Evolutionary conservation across 2,797 vertebrate genomes (phyloP).

Genomic region (Eulemur rubriventer): DNA sequence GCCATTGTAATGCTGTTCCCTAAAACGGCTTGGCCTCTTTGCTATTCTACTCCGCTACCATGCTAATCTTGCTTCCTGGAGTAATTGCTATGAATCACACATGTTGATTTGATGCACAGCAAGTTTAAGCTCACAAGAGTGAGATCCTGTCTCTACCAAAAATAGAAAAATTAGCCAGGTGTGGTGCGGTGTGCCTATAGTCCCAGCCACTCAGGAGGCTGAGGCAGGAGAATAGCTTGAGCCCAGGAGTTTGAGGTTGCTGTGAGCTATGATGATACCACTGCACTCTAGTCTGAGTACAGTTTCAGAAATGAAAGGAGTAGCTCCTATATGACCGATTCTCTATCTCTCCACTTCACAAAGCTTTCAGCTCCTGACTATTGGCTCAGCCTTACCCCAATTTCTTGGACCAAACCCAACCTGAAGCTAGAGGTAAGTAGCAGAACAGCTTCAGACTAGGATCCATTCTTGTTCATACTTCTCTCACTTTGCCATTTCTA

Average conservation of each 20-base stretch:
- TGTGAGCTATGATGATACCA: not conserved
- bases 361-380: not conserved
- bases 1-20: not conserved
- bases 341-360: not conserved
- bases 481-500: not conserved
- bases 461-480: not conserved
- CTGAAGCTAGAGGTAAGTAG: not conserved
- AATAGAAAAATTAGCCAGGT: too few relatives aligned
- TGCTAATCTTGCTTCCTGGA: not conserved
- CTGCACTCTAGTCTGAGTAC: not conserved
- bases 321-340: not conserved
- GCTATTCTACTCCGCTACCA: not conserved
- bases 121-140: too few relatives aligned
- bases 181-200: too few relatives aligned
- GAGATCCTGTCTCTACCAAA: too few relatives aligned
- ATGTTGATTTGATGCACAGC: not conserved
- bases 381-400: not conserved
- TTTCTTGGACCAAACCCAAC: not conserved
- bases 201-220: too few relatives aligned
- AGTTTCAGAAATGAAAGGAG: not conserved
- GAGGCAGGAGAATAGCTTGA: too few relatives aligned
- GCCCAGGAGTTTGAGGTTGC: too few relatives aligned
- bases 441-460: not conserved
- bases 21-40: not conserved
- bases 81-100: not conserved